These are phyloP conservation scores for Jaculus jaculus DNA, from an alignment of 2,113 vertebrate species.

Conservation along the genomic window DNA sequence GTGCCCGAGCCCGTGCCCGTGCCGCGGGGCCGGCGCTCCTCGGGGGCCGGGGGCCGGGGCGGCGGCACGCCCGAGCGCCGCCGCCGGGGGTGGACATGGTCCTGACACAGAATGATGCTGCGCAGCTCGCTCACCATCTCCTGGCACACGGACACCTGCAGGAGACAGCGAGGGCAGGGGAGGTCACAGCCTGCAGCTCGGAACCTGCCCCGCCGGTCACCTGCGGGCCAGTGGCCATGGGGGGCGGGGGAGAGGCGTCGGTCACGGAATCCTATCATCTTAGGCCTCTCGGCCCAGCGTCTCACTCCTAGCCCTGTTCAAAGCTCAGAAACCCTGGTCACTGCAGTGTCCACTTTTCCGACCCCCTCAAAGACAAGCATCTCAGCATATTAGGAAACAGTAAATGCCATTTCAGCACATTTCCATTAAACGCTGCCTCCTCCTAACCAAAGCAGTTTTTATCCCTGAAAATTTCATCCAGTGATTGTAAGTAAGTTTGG, in stretches of 20 bases:
- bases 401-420: neutral
- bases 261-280: neutral
- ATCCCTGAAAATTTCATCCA: neutral
- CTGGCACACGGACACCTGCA: slow-evolving; percentile 95
- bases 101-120: slow-evolving; percentile 95
- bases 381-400: neutral
- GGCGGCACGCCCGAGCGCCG: slow-evolving; percentile 84
- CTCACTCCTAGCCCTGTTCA: neutral
- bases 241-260: neutral
- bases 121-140: slow-evolving; percentile 97
- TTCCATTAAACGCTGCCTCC: neutral
- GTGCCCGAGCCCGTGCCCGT: slow-evolving; percentile 39
- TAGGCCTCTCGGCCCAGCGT: neutral
- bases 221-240: neutral
- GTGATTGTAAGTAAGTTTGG: slow-evolving; percentile 7
- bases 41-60: slow-evolving; percentile 86
- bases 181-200: neutral
- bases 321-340: neutral
- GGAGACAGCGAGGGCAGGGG: slow-evolving; percentile 71
- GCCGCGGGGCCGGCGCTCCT: slow-evolving; percentile 89
- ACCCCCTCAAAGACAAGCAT: neutral
- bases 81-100: slow-evolving; percentile 92
- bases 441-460: neutral
- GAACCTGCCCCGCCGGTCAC: neutral
- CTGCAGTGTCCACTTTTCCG: rapidly evolving